Percentiles rank a stretch among this genome's conserved stretches.
phyloP scores from a whole-genome alignment of 2,888 invertebrate genomes.

The Eupithecia subumbrata region DNA sequence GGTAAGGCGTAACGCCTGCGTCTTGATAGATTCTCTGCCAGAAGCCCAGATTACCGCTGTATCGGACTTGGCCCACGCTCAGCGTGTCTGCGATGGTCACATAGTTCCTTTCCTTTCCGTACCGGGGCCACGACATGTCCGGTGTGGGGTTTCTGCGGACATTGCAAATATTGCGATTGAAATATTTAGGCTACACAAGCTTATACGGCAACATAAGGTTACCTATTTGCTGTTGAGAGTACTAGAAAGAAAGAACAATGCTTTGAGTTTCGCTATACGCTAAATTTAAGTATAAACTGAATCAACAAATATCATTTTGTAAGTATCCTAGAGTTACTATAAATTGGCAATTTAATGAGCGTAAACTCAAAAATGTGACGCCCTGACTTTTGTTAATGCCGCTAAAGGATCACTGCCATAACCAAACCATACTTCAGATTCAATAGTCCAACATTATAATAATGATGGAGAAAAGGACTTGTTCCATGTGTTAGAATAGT shows the following conservation, averaged over 20 bases:
- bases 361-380: not conserved
- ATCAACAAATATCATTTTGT: too few relatives aligned
- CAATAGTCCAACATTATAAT: not conserved
- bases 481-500: not conserved
- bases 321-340: not conserved
- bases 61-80: not conserved
- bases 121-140: not conserved
- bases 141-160: not conserved
- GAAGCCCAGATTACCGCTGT: not conserved
- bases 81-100: not conserved
- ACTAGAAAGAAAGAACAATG: not conserved
- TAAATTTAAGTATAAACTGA: too few relatives aligned
- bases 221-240: not conserved
- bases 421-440: not conserved
- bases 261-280: too few relatives aligned
- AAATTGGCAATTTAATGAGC: not conserved
- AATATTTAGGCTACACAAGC: not conserved
- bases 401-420: not conserved
- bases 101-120: slow-evolving; percentile 1
- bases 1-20: not conserved
- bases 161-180: not conserved
- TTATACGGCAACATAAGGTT: not conserved
- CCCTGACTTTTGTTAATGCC: not conserved
- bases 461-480: not conserved
- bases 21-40: not conserved